Evolutionary conservation across 2,797 vertebrate species (phyloP).

Genomic region (Helarctos malayanus): DNA sequence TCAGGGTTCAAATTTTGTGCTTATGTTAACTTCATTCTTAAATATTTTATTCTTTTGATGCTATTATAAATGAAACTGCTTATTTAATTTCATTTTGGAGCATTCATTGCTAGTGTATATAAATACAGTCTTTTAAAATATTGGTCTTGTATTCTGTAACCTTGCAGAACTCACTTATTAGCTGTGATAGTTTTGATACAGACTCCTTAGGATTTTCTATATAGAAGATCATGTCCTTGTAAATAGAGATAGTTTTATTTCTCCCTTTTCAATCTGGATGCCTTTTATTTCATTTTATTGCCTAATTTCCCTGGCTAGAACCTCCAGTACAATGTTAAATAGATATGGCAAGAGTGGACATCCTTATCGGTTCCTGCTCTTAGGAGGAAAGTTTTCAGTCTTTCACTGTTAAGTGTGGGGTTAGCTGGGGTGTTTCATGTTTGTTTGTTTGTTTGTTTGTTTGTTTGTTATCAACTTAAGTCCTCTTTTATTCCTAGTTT

Average conservation of each 20-base stretch:
- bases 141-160: neutral
- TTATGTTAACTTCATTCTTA: neutral
- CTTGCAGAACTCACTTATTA: neutral
- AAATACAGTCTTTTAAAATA: neutral
- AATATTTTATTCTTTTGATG: neutral
- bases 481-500: neutral
- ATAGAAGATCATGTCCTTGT: neutral
- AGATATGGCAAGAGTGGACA: neutral
- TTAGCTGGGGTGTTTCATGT: neutral
- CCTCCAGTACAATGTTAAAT: neutral
- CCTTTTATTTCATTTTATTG: neutral
- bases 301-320: neutral
- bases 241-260: neutral
- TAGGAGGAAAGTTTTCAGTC: neutral
- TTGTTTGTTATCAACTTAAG: neutral
- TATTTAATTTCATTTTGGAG: neutral
- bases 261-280: neutral
- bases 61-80: neutral
- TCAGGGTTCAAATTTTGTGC: neutral
- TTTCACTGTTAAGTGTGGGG: neutral
- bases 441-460: too few relatives aligned
- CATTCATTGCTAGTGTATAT: neutral
- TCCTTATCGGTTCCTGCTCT: neutral
- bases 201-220: neutral
- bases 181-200: neutral